Conservation (phyloP, 2,113 vertebrate genomes). For the Serilophus lunatus region DNA sequence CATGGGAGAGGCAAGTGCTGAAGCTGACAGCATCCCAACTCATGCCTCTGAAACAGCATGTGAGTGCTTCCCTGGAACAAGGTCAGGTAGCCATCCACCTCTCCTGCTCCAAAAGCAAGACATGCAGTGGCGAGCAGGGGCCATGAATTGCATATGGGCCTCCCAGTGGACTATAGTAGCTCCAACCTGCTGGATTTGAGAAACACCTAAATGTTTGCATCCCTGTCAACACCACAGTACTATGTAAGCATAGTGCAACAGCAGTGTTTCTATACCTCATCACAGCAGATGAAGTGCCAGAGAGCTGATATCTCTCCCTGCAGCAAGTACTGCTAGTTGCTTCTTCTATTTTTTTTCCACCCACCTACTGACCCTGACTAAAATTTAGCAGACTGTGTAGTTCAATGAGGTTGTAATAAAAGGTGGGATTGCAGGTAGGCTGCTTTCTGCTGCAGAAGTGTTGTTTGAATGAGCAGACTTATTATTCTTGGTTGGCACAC, state of each 20-base stretch:
- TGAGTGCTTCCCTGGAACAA: background rate
- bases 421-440: background rate
- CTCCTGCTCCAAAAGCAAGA: background rate
- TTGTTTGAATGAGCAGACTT: background rate
- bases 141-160: background rate
- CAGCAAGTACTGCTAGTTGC: background rate
- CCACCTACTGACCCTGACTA: background rate
- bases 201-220: background rate
- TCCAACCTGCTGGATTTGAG: background rate
- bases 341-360: background rate
- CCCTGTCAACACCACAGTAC: fast-evolving
- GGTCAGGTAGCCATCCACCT: fast-evolving
- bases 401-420: background rate
- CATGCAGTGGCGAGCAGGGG: background rate
- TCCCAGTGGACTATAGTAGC: background rate
- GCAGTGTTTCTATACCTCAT: fast-evolving
- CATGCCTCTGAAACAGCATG: background rate
- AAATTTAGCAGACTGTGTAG: background rate
- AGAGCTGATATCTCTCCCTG: background rate
- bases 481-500: background rate
- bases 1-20: background rate
- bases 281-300: background rate
- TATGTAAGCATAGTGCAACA: fast-evolving
- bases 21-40: background rate
- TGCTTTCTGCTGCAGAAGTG: background rate